Conservation (phyloP, 2,797 vertebrate species). For the Florisuga fusca region DNA sequence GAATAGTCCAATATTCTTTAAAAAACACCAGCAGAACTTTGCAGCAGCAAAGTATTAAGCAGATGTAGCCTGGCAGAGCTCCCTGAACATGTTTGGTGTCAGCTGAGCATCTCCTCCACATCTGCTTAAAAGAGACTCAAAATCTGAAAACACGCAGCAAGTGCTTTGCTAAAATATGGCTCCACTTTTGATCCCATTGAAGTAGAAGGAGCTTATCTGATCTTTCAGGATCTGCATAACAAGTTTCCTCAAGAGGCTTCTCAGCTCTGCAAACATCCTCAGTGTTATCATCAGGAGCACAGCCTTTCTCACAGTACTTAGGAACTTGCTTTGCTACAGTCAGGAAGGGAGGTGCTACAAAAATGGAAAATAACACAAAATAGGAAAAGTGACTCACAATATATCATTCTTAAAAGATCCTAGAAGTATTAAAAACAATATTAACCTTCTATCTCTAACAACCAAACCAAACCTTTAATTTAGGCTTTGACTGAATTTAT, state of each 20-base stretch:
- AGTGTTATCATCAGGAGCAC: slow-evolving; percentile 46
- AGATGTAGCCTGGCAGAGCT: neutral
- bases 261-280: slow-evolving; percentile 23
- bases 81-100: neutral
- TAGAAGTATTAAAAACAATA: slow-evolving; percentile 1
- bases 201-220: slow-evolving; percentile 27
- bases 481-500: neutral
- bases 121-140: neutral
- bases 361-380: slow-evolving; percentile 48
- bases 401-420: neutral
- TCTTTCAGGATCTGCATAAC: neutral
- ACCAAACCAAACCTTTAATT: neutral
- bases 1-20: neutral
- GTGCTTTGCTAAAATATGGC: neutral
- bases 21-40: neutral
- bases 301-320: slow-evolving; percentile 50
- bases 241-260: slow-evolving; percentile 21
- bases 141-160: neutral
- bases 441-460: neutral
- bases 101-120: neutral
- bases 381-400: slow-evolving; percentile 53
- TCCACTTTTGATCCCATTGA: neutral
- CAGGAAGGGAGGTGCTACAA: slow-evolving; percentile 53
- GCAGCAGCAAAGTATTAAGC: neutral
- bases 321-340: slow-evolving; percentile 35